Evolutionary conservation across 2,797 vertebrate genomes (phyloP).

Genomic region (Cossypha heuglini): DNA sequence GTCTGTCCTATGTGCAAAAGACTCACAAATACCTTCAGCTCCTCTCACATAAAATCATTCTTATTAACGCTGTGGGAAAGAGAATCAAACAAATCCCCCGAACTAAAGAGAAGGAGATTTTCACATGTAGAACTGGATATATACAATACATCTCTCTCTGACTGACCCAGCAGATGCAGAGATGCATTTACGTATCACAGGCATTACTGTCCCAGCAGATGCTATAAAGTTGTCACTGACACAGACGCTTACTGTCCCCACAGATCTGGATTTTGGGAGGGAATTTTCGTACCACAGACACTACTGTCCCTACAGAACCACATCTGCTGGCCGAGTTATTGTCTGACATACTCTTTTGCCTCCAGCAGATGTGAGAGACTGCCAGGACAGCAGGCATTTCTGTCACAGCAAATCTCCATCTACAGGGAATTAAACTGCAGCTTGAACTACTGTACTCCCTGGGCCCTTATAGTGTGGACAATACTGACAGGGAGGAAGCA

Average conservation of each 20-base stretch:
- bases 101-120: conserved; percentile 30
- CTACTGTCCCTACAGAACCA: conserved; percentile 57
- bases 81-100: neutral
- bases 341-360: conserved; percentile 2
- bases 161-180: conserved; percentile 44
- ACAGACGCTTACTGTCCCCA: conserved; percentile 67
- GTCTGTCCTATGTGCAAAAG: conserved; percentile 6
- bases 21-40: conserved; percentile 1
- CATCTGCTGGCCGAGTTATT: conserved; percentile 60
- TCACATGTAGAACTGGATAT: conserved; percentile 14
- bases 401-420: conserved; percentile 41
- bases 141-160: conserved; percentile 59
- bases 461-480: neutral
- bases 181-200: conserved; percentile 41
- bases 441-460: neutral
- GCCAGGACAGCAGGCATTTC: conserved; percentile 35
- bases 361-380: conserved; percentile 38
- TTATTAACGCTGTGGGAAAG: conserved; percentile 16
- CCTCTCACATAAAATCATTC: neutral
- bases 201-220: conserved; percentile 61
- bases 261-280: conserved; percentile 10
- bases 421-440: conserved; percentile 18
- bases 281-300: conserved; percentile 50
- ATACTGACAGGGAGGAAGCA: neutral
- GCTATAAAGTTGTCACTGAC: conserved; percentile 36